phyloP scores from a whole-genome alignment of 2,888 invertebrate species.

The Phyllotreta cruciferae region DNA sequence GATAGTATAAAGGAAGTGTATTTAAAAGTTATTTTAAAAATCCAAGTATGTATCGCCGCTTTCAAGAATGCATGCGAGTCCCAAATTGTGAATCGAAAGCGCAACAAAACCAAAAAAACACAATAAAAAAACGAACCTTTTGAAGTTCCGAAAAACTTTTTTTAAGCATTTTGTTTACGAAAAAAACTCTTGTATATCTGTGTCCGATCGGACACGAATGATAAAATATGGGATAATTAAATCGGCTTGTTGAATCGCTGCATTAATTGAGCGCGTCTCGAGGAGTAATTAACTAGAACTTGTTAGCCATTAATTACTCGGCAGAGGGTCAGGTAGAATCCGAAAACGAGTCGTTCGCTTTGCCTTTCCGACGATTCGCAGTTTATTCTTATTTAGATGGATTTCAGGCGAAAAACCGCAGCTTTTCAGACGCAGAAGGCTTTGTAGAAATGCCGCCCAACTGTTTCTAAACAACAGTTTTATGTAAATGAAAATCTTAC shows the following conservation, averaged over 20 bases:
- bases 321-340: slow-evolving; percentile 48
- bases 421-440: slow-evolving; percentile 5
- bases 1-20: no score
- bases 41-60: no score
- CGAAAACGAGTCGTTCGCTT: slow-evolving; percentile 17
- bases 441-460: slow-evolving; percentile 21
- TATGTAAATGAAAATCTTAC: no score
- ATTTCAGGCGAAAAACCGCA: slow-evolving; percentile 29
- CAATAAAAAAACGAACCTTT: slow-evolving; percentile 36
- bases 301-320: slow-evolving; percentile 56
- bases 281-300: slow-evolving; percentile 57
- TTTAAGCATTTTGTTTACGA: slow-evolving; percentile 57
- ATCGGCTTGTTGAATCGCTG: slow-evolving; percentile 55
- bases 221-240: slow-evolving; percentile 58
- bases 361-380: slow-evolving; percentile 22
- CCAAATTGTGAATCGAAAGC: no score
- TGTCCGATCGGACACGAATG: slow-evolving; percentile 51
- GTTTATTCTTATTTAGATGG: slow-evolving; percentile 28
- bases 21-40: no score
- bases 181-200: slow-evolving; percentile 52
- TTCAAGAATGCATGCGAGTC: no score
- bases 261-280: slow-evolving; percentile 57
- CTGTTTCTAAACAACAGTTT: not conserved
- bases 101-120: not conserved
- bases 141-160: slow-evolving; percentile 51